These are phyloP conservation scores for Caenorhabditis latens DNA, from an alignment of 1,140 invertebrate species.

Conservation along the genomic window DNA sequence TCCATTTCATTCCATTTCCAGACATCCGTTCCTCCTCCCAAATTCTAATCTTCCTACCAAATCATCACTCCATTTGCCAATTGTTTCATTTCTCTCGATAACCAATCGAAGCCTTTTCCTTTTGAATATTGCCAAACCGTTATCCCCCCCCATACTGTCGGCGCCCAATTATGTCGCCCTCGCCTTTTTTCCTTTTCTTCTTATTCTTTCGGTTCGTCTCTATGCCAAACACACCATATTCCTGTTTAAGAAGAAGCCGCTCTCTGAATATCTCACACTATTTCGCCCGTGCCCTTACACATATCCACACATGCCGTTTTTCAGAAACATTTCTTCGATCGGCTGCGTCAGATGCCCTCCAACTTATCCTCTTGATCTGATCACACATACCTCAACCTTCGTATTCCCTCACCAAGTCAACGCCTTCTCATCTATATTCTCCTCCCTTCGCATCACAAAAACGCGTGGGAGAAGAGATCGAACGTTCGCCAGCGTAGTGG, in stretches of 20 bases:
- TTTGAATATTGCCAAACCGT: conserved; percentile 44
- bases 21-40: not conserved
- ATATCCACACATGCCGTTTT: not conserved
- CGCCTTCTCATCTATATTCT: conserved; percentile 51
- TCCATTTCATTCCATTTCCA: not conserved
- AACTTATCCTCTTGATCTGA: conserved; percentile 49
- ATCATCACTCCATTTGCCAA: not conserved
- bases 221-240: conserved; percentile 34
- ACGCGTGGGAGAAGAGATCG: conserved; percentile 49
- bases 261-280: not conserved
- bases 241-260: conserved; percentile 9
- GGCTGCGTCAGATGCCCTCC: conserved; percentile 45
- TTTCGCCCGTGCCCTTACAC: conserved; percentile 42
- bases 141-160: not conserved
- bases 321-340: conserved; percentile 53
- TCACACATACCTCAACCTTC: conserved; percentile 54
- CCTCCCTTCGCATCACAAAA: conserved; percentile 47
- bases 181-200: conserved; percentile 40
- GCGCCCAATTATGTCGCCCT: conserved; percentile 48
- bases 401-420: conserved; percentile 31
- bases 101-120: not conserved
- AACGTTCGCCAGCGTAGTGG: conserved; percentile 1
- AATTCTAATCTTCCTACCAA: not conserved
- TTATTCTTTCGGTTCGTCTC: conserved; percentile 45
- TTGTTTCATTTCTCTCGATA: conserved; percentile 24